phyloP scores from a whole-genome alignment of 2,113 vertebrate species.

The Xenopus laevis region DNA sequence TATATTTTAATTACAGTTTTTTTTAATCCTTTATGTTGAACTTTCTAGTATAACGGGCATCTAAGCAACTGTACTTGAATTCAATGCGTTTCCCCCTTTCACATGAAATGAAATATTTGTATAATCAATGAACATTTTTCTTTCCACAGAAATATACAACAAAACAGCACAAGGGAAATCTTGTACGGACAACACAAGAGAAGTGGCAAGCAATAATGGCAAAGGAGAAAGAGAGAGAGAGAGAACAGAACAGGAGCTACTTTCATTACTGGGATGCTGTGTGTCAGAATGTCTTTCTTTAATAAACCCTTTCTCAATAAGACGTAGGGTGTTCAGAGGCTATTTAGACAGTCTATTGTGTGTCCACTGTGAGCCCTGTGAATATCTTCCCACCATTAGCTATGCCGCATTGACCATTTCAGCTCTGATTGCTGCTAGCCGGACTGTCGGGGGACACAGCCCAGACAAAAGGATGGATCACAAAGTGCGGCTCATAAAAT shows the following conservation, averaged over 20 bases:
- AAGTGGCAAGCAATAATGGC: slow-evolving; percentile 80
- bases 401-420: slow-evolving; percentile 83
- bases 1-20: no score
- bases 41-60: not conserved
- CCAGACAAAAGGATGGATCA: slow-evolving; percentile 80
- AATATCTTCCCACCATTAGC: slow-evolving; percentile 83
- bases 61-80: not conserved
- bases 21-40: no score
- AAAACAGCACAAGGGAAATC: slow-evolving; percentile 77
- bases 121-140: slow-evolving; percentile 76
- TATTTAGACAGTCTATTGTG: slow-evolving; percentile 83
- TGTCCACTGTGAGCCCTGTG: slow-evolving; percentile 78
- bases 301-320: slow-evolving; percentile 84
- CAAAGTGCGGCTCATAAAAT: slow-evolving; percentile 81
- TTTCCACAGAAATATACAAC: slow-evolving; percentile 75
- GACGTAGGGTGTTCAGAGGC: slow-evolving; percentile 79
- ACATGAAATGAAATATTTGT: slow-evolving; percentile 70
- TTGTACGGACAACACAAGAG: slow-evolving; percentile 75
- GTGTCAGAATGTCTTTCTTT: slow-evolving; percentile 81
- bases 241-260: slow-evolving; percentile 70
- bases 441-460: slow-evolving; percentile 73
- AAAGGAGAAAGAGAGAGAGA: slow-evolving; percentile 56
- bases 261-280: slow-evolving; percentile 82
- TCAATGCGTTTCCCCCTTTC: slow-evolving; percentile 62
- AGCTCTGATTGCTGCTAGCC: slow-evolving; percentile 80